These are phyloP conservation scores for Noctua fimbriata DNA, from an alignment of 2,888 invertebrate species.

Conservation along the genomic window DNA sequence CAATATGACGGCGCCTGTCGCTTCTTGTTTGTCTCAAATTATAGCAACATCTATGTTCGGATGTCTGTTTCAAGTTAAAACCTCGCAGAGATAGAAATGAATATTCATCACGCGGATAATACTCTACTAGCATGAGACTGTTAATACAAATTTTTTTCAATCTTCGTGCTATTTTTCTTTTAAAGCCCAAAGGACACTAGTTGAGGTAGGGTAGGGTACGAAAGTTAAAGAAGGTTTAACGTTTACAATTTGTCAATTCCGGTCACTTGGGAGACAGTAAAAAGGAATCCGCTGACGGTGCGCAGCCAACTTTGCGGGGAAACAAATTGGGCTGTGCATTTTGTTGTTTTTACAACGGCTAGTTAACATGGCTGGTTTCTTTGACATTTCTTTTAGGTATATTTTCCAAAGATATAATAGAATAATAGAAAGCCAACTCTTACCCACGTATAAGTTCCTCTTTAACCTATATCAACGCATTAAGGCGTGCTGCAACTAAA, in stretches of 20 bases:
- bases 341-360: conserved; percentile 17
- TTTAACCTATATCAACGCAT: neutral
- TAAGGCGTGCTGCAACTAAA: neutral
- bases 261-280: conserved; percentile 65
- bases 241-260: conserved; percentile 71
- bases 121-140: neutral
- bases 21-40: conserved; percentile 64
- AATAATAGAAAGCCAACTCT: neutral
- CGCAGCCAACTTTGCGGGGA: conserved; percentile 20
- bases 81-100: conserved; percentile 1
- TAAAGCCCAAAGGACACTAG: conserved; percentile 56
- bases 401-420: no score
- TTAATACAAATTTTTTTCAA: conserved; percentile 19
- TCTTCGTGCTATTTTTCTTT: conserved; percentile 43
- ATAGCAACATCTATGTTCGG: conserved; percentile 42
- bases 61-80: conserved; percentile 13
- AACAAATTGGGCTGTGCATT: conserved; percentile 33
- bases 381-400: neutral
- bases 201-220: conserved; percentile 57
- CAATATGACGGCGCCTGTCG: conserved; percentile 75
- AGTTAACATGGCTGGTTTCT: neutral
- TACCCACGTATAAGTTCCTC: neutral
- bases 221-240: conserved; percentile 66
- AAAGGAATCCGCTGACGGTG: conserved; percentile 52
- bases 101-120: conserved; percentile 10